phyloP scores from a whole-genome alignment of 1,140 invertebrate species.

The Galleria mellonella region DNA sequence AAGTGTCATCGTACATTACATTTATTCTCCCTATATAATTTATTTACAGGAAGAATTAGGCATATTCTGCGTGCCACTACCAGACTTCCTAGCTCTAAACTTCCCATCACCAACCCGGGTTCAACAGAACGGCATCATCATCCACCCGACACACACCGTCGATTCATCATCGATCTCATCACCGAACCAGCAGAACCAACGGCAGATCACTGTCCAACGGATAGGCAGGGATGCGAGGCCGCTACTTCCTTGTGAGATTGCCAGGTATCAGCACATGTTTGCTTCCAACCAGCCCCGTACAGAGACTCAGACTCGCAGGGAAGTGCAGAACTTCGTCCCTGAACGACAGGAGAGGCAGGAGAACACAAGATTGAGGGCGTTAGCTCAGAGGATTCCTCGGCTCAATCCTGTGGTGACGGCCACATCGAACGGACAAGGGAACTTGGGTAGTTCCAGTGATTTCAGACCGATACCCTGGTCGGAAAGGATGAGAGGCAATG shows the following conservation, averaged over 20 bases:
- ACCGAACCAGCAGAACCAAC: slow-evolving; percentile 19
- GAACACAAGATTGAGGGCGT: slow-evolving; percentile 31
- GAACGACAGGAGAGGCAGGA: slow-evolving; percentile 31
- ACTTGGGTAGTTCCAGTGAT: slow-evolving; percentile 21
- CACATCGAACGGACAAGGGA: slow-evolving; percentile 3
- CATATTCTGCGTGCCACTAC: slow-evolving; percentile 61
- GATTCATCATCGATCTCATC: slow-evolving; percentile 22
- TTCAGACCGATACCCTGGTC: slow-evolving; percentile 50
- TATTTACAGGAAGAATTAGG: slow-evolving; percentile 57
- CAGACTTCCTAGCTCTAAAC: slow-evolving; percentile 55
- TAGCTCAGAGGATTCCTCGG: slow-evolving; percentile 50
- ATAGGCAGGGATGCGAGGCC: slow-evolving; percentile 64
- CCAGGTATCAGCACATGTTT: slow-evolving; percentile 63
- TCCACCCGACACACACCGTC: background rate
- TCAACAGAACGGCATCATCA: slow-evolving; percentile 20
- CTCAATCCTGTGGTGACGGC: slow-evolving; percentile 21
- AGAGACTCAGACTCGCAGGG: slow-evolving; percentile 11
- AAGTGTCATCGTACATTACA: slow-evolving; percentile 5
- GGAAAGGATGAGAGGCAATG: slow-evolving; percentile 27
- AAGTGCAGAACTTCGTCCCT: slow-evolving; percentile 31
- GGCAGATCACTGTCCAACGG: slow-evolving; percentile 63
- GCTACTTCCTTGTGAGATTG: slow-evolving; percentile 49
- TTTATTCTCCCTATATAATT: slow-evolving; percentile 16
- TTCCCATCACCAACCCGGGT: slow-evolving; percentile 31
- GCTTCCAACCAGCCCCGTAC: slow-evolving; percentile 24